Conservation (phyloP, 1,140 invertebrate genomes). For the Dysdera silvatica region DNA sequence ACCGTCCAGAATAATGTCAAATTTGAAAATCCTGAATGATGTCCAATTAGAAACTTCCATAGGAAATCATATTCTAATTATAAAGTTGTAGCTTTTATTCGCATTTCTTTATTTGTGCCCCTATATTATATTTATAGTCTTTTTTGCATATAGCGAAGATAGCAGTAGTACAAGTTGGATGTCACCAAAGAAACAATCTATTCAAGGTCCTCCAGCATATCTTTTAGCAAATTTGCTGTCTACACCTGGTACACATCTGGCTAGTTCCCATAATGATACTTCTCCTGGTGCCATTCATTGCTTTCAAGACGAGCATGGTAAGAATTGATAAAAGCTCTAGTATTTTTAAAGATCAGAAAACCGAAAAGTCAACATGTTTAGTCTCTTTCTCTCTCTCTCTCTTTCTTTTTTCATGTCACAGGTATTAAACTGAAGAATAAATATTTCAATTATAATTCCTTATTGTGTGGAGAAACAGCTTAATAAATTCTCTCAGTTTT, state of each 20-base stretch:
- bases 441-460: too few relatives aligned
- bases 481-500: too few relatives aligned
- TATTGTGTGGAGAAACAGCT: too few relatives aligned
- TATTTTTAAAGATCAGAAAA: too few relatives aligned
- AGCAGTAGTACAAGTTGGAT: slow-evolving; percentile 27
- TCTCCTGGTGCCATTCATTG: slow-evolving; percentile 78
- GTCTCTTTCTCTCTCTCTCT: too few relatives aligned
- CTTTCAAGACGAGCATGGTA: slow-evolving; percentile 53
- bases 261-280: slow-evolving; percentile 76
- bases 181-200: slow-evolving; percentile 24
- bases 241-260: slow-evolving; percentile 56
- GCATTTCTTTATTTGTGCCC: not conserved
- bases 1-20: too few relatives aligned
- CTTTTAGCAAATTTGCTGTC: slow-evolving; percentile 34
- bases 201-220: slow-evolving; percentile 29
- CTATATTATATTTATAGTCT: not conserved
- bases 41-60: too few relatives aligned
- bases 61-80: not conserved
- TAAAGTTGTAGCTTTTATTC: not conserved
- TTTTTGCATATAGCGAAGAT: slow-evolving; percentile 18
- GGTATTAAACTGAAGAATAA: too few relatives aligned
- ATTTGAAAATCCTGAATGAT: too few relatives aligned
- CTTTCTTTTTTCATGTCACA: too few relatives aligned
- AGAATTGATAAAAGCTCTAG: too few relatives aligned
- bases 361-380: too few relatives aligned